Conservation (phyloP, 2,113 vertebrate genomes). For the Saccopteryx leptura region DNA sequence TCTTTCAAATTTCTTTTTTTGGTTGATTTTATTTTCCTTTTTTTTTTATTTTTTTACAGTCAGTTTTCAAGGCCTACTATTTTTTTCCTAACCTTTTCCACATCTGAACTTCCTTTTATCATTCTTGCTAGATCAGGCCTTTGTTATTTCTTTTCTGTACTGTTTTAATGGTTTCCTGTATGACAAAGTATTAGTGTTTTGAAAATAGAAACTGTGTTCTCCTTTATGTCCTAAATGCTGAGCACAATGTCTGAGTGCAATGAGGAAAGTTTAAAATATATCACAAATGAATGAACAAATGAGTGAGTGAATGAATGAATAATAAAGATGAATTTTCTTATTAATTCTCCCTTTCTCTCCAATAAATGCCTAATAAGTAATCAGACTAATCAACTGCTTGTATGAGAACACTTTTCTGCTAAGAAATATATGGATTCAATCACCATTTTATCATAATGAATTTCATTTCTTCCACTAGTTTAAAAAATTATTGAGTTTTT, state of each 20-base stretch:
- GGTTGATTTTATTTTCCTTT: background rate
- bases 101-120: background rate
- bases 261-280: background rate
- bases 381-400: background rate
- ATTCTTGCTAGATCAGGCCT: background rate
- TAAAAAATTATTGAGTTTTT: slow-evolving; percentile 29
- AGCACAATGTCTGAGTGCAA: background rate
- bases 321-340: background rate
- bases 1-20: background rate
- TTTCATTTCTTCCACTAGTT: background rate
- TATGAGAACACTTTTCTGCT: background rate
- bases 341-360: background rate
- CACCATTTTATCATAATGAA: background rate
- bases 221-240: background rate
- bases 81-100: background rate
- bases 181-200: background rate
- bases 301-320: background rate
- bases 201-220: background rate
- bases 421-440: background rate
- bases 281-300: background rate
- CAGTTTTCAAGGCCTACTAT: background rate
- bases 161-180: background rate
- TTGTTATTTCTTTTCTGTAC: background rate
- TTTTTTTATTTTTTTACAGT: background rate
- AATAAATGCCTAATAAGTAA: slow-evolving; percentile 7